Evolutionary conservation across 2,888 invertebrate genomes (phyloP), one percentile per base, ranked within the genome.

Genomic region (Nysson spinosus): DNA sequence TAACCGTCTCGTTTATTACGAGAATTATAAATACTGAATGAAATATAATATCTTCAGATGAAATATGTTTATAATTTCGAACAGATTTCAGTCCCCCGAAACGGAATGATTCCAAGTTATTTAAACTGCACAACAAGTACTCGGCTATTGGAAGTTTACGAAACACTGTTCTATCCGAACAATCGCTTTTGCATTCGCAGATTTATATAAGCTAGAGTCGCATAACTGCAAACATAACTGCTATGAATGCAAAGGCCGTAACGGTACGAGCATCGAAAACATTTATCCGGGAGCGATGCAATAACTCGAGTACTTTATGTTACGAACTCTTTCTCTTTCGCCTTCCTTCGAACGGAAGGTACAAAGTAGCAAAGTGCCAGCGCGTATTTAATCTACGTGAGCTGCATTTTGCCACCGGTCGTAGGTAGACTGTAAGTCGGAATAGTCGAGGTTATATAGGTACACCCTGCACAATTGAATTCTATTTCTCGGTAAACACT

Each of bases 371-470:
- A 34, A 63, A 57, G 32, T 54, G 30, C 39, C 49, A 42, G 22
- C 30, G 51, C 58, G 56, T 63, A 58, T 54, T 57, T 72, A 64
- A 54, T 34, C 34, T 68, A 72, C 72, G 67, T 67, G 72, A 30
- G 22, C 28, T n/a, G 57, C 67, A 72, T 72, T 67, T 60, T 34
- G 35, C 26, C 47, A 24, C n/a, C 19, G n/a, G 11, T 35, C 30
- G 43, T 47, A 49, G 56, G 50, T 35, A 34, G 46, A 37, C 35
- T 37, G 37, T 22, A 51, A 17, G 20, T 12, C 28, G 50, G 24
- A n/a, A n/a, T n/a, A n/a, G n/a, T n/a, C n/a, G n/a, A n/a, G n/a
- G n/a, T n/a, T n/a, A n/a, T n/a, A n/a, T n/a, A n/a, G n/a, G n/a
- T n/a, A n/a, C n/a, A n/a, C n/a, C n/a, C n/a, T n/a, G n/a, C n/a